Base-by-base conservation (phyloP, 2,888 invertebrate species). In the Adela reaumurella region DNA sequence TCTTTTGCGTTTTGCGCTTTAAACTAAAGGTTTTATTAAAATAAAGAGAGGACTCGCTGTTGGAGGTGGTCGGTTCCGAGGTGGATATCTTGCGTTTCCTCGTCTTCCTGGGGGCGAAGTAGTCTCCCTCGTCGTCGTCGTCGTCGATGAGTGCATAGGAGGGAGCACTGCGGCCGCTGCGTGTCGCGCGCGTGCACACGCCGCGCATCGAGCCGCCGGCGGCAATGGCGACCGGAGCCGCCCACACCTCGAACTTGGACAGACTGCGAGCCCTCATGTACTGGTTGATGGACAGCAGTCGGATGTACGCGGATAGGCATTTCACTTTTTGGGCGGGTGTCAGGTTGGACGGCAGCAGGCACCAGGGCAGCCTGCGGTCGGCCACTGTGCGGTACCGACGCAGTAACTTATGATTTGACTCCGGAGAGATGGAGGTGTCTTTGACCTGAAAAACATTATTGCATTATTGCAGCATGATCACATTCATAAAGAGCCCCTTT, bases 311-410 rank as follows among this genome's bases (percentile, higher is more conserved):
- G 45, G 76, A 70, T 19, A 78, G 60, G 18, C 69, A 66, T 8
- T 68, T 64, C 16, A 76, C 76, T 57, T 74, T 74, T 53, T 78
- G 74, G 19, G 70, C 65, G 42, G 65, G 67, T 18, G 69, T 67
- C 45, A 76, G 57, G 28, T 64, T 57, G 18, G 56, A 61, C 2
- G 78, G 73, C 28, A 78, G 55, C 11, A 78, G 55, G 51, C 78
- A 71, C 78, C 78, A 78, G n/a, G 78, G 78, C 66, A 78, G 62
- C 29, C 78, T 61, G 52, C 74, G 67, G 46, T 78, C 78, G 55
- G 59, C 64, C 0, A 77, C 78, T 62, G 77, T 70, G 44, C 71
- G 51, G 56, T 66, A 70, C 6, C 66, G 61, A 50, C 71, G 73
- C 64, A 77, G 62, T 35, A 55, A 52, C n/a, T 60, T 62, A 52